phyloP scores from a whole-genome alignment of 1,140 invertebrate species.

The Drosophila ercepeae region DNA sequence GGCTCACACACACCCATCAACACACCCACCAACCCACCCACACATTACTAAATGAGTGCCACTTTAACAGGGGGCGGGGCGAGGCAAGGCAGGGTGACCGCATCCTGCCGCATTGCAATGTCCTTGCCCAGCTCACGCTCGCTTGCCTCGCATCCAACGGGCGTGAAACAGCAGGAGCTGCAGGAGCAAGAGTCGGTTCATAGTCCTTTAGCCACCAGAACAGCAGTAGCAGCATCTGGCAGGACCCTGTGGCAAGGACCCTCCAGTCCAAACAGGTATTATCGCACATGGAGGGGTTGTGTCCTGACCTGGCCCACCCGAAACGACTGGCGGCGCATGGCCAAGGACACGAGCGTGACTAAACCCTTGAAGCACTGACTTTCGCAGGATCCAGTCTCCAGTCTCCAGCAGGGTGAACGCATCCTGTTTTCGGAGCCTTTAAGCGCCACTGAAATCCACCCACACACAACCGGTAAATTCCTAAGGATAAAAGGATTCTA shows the following conservation, averaged over 20 bases:
- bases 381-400: slow-evolving; percentile 37
- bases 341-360: slow-evolving; percentile 64
- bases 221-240: background rate
- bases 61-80: background rate
- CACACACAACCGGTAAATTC: background rate
- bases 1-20: background rate
- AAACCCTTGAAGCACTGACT: slow-evolving; percentile 61
- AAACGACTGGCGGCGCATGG: background rate
- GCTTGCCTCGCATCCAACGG: slow-evolving; percentile 41
- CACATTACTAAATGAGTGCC: slow-evolving; percentile 50
- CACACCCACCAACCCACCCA: background rate
- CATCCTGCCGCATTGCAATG: slow-evolving; percentile 36
- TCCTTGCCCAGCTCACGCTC: slow-evolving; percentile 39
- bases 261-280: slow-evolving; percentile 48
- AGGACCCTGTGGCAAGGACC: slow-evolving; percentile 7
- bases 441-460: slow-evolving; percentile 36
- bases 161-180: slow-evolving; percentile 40
- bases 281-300: slow-evolving; percentile 40
- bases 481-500: background rate
- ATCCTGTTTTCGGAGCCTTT: slow-evolving; percentile 63
- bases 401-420: slow-evolving; percentile 17
- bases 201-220: background rate
- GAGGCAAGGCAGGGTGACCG: background rate
- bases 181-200: background rate
- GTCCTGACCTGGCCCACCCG: too few species aligned